phyloP scores from a whole-genome alignment of 2,888 invertebrate genomes.

The Lithophane ornitopus region DNA sequence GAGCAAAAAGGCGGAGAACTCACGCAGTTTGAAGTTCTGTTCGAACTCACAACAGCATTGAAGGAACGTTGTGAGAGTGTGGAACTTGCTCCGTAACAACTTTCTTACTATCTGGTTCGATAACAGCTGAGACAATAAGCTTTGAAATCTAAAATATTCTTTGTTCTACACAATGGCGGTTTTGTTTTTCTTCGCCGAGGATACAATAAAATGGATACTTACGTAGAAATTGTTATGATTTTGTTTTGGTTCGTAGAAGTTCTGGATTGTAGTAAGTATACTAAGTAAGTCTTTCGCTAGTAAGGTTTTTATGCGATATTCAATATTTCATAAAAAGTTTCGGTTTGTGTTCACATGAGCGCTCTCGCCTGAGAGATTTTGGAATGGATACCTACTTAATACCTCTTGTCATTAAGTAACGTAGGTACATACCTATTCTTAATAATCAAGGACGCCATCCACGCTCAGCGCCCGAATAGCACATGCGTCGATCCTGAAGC shows the following conservation, averaged over 20 bases:
- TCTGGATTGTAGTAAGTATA: not conserved
- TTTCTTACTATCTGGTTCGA: slow-evolving; percentile 55
- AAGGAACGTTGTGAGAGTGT: slow-evolving; percentile 50
- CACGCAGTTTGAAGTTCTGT: slow-evolving; percentile 50
- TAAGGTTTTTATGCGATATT: not conserved
- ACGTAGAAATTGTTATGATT: slow-evolving; percentile 26
- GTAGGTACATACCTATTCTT: not conserved
- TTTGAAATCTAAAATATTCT: slow-evolving; percentile 56
- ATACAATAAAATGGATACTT: slow-evolving; percentile 28
- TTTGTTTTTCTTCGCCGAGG: slow-evolving; percentile 13
- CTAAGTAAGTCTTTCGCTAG: not conserved
- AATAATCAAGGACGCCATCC: not conserved
- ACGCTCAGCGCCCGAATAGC: not conserved
- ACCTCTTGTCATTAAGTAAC: not conserved
- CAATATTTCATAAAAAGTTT: not conserved
- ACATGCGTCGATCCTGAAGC: no score
- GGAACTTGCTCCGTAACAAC: slow-evolving; percentile 47
- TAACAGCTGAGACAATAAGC: slow-evolving; percentile 66
- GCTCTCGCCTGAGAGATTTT: no score
- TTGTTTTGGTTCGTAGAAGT: slow-evolving; percentile 18
- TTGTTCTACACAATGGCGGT: slow-evolving; percentile 35
- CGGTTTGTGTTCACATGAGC: not conserved
- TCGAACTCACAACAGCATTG: slow-evolving; percentile 41
- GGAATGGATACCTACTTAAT: not conserved
- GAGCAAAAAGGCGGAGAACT: slow-evolving; percentile 31